A percentile compares a stretch with the other conserved stretches of the same genome.
Conservation (phyloP, 2,888 invertebrate species). For the Tortricodes alternella region DNA sequence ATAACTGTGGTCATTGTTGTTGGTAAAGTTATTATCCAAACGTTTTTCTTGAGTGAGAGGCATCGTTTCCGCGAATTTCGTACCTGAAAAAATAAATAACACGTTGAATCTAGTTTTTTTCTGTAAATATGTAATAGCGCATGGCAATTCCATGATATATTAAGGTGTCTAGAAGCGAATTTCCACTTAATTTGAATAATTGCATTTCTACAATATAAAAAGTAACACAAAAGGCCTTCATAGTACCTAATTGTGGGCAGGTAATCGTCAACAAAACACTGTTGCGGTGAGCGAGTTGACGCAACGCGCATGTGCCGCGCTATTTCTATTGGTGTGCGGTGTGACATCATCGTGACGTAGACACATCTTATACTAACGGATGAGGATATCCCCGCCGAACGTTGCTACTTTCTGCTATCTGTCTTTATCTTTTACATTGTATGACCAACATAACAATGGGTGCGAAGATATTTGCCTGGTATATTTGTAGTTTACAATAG, state of each 20-base stretch:
- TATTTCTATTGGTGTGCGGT: constrained; percentile 71
- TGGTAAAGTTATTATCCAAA: constrained; percentile 73
- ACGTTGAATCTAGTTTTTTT: neutral
- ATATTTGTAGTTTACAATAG: neutral
- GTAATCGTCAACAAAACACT: constrained; percentile 48
- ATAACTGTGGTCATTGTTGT: constrained; percentile 88
- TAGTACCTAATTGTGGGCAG: constrained; percentile 41
- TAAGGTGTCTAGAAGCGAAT: too few relatives aligned
- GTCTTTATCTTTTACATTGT: constrained; percentile 29
- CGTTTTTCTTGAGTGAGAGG: constrained; percentile 79
- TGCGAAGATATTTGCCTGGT: constrained; percentile 1
- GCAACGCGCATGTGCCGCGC: constrained; percentile 76
- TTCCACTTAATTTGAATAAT: too few relatives aligned
- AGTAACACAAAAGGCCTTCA: constrained; percentile 1
- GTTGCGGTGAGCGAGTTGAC: constrained; percentile 62
- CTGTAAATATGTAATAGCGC: neutral
- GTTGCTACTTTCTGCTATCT: constrained; percentile 26
- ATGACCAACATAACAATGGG: constrained; percentile 15
- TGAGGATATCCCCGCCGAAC: constrained; percentile 71
- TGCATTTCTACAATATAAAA: neutral
- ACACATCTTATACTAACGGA: constrained; percentile 58
- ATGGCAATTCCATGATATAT: too few relatives aligned
- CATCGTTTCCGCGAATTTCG: constrained; percentile 70
- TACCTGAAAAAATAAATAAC: constrained; percentile 61
- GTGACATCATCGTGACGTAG: constrained; percentile 80